Percentiles rank a stretch among this genome's conserved stretches.
phyloP scores from a whole-genome alignment of 2,113 vertebrate species.

The Hippopotamus amphibius region DNA sequence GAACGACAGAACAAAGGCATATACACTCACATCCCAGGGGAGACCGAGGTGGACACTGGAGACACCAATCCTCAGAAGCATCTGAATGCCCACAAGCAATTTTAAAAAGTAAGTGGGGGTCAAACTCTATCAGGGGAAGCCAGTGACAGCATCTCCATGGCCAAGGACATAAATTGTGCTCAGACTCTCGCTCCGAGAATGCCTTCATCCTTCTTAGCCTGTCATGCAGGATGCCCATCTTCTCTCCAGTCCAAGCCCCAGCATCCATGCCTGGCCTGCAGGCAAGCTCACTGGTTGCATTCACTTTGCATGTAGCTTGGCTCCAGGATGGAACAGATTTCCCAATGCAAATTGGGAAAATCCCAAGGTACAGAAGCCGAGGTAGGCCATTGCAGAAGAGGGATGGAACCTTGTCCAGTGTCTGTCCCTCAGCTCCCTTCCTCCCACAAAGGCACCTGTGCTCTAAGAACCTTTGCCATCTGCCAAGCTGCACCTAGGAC shows the following conservation, averaged over 20 bases:
- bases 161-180: neutral
- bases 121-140: constrained; percentile 40
- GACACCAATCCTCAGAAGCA: neutral
- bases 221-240: neutral
- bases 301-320: neutral
- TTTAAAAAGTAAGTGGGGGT: constrained; percentile 71
- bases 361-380: neutral
- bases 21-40: neutral
- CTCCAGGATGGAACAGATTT: neutral
- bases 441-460: rapidly evolving
- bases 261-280: neutral
- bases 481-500: neutral
- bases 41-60: neutral
- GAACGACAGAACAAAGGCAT: neutral
- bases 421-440: rapidly evolving
- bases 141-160: neutral
- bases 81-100: constrained; percentile 54
- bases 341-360: neutral
- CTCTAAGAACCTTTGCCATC: neutral
- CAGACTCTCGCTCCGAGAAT: neutral
- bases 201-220: neutral
- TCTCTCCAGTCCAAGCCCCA: neutral
- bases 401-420: neutral
- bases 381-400: neutral
- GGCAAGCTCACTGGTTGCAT: rapidly evolving